Evolutionary conservation across 2,113 vertebrate genomes (phyloP).

Genomic region (Odocoileus hemionus): DNA sequence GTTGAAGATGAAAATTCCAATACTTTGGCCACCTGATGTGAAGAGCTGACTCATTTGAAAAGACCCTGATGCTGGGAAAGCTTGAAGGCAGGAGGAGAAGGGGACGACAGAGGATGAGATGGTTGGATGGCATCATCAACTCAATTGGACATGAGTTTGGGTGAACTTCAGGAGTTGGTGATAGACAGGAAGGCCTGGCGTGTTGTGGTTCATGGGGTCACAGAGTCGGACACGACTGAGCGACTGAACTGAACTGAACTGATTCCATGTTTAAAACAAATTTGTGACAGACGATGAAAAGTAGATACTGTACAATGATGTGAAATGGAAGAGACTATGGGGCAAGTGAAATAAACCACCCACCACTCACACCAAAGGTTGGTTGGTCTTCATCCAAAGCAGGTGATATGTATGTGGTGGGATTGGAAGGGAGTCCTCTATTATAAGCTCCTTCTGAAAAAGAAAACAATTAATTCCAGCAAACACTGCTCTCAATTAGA

Average conservation of each 20-base stretch:
- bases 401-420: not conserved
- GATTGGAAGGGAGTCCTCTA: not conserved
- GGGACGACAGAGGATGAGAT: not conserved
- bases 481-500: not conserved
- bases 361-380: not conserved
- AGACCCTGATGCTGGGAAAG: not conserved
- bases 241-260: not conserved
- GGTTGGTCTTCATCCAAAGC: not conserved
- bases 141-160: not conserved
- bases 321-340: not conserved
- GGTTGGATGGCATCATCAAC: not conserved
- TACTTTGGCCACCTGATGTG: not conserved
- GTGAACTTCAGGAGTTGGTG: not conserved
- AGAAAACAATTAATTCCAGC: not conserved
- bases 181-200: accelerated
- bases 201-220: not conserved
- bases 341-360: not conserved
- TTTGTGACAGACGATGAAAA: not conserved
- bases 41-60: not conserved
- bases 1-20: not conserved
- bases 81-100: not conserved
- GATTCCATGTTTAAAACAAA: not conserved
- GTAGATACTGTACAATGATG: not conserved
- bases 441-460: not conserved
- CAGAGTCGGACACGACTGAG: not conserved